Base-by-base conservation (phyloP, 2,888 invertebrate genomes). In the Lasioglossum malachurum region DNA sequence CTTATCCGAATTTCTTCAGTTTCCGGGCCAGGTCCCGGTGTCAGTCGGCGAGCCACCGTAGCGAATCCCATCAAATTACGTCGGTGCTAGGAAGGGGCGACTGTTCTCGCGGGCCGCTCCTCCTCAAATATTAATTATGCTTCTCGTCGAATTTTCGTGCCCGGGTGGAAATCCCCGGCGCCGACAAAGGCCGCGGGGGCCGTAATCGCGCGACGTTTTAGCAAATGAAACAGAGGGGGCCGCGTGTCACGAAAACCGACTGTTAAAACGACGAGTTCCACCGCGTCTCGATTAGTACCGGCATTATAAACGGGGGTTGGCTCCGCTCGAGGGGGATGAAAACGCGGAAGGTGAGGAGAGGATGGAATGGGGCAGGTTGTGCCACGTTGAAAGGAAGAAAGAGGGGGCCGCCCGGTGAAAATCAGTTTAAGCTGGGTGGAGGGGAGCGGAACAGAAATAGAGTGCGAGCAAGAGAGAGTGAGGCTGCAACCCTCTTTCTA, bases 351-450 rank as follows among this genome's bases (percentile, higher is more conserved):
- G 27, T 14, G 60, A 60, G 27, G 60, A 60, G 27, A 23, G 53
- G 31, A 4, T 44, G 71, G 35, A 31, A 19, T 44, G 10, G 67
- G 38, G 38, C 8, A 12, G 38, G 38, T 69, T 38, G 23, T 38
- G 23, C 35, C 27, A 41, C 41, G 82, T 69, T 73, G 82, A 78
- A 76, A 82, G 82, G 80, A 77, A 75, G 87, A 79, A 86, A 77
- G 75, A 73, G 82, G 41, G 12, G 41, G 12, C n/a, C 46, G 75
- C 27, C 41, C 74, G 72, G 71, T 72, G 86, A 77, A 87, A 87
- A 87, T 87, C 87, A 86, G 87, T 87, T 87, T 87, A 86, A 87
- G 60, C 80, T 67, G 75, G 46, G 44, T 53, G 14, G 78, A 72
- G 57, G 27, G 12, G 57, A n/a, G 57, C 10, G 27, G 14, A n/a